Percentiles rank a stretch among this genome's conserved stretches.
Evolutionary conservation across 2,113 vertebrate species (phyloP).

Genomic region (Halichoerus grypus): DNA sequence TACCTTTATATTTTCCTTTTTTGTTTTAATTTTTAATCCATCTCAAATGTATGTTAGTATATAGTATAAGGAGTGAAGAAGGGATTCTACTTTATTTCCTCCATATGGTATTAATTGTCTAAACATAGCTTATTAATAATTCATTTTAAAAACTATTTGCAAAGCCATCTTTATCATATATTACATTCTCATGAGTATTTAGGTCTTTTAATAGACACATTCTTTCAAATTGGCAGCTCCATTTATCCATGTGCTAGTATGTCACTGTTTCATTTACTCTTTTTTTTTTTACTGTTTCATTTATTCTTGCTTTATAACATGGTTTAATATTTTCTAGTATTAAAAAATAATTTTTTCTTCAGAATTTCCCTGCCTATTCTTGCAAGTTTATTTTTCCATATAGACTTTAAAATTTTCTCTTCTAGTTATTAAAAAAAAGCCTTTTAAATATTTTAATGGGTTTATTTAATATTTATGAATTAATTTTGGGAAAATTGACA

Average conservation of each 20-base stretch:
- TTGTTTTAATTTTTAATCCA: not conserved
- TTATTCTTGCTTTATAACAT: not conserved
- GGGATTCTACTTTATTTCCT: not conserved
- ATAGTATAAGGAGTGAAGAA: not conserved
- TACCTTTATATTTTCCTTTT: not conserved
- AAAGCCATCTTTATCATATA: not conserved
- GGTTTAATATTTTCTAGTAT: not conserved
- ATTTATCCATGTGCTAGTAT: not conserved
- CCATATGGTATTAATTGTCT: not conserved
- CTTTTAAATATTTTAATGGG: not conserved
- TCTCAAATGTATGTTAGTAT: not conserved
- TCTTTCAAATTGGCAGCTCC: not conserved
- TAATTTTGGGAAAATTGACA: not conserved
- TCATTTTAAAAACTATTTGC: not conserved
- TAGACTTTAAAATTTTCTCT: not conserved
- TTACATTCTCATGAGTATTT: not conserved
- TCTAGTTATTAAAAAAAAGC: not conserved
- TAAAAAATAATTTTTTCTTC: not conserved
- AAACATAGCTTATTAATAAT: not conserved
- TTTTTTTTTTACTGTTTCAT: not conserved
- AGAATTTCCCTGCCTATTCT: not conserved
- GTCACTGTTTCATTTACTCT: not conserved
- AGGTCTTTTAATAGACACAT: not conserved
- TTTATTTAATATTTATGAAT: not conserved
- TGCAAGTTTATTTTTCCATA: not conserved